Base-by-base conservation (phyloP, 1,140 invertebrate species). In the Rhynchophorus ferrugineus region DNA sequence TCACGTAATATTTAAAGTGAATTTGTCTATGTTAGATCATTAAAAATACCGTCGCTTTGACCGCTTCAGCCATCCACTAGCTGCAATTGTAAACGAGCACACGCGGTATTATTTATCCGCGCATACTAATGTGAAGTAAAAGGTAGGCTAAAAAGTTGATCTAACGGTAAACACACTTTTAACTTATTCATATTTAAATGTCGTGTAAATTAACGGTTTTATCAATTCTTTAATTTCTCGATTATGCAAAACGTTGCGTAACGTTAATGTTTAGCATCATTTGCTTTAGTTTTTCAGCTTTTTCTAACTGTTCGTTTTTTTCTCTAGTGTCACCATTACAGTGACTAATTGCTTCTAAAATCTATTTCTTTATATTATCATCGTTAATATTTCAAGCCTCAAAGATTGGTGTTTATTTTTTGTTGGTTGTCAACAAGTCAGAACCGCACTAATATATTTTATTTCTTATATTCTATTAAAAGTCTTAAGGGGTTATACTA, bases 141-240 rank as follows among this genome's bases (percentile, higher is more conserved):
- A 44, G 43, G 43, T 29, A 44, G 43, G 43, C 43, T 13, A 24
- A 29, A 44, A 29, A 44, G n/a, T 44, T 19, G 20, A 3, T 17
- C 29, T 33, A 44, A 29, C 22, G 43, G 43, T n/a, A n/a, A n/a
- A 33, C 43, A 34, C 22, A 34, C 1, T 34, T 44, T 44, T 44
- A 44, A 44, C 17, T 44, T 44, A 44, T 44, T 44, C 43, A 34
- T 44, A 41, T 44, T 44, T 24, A 44, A 44, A 44, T 44, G 43
- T 44, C 20, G 22, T 44, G 29, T 44, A 44, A 44, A 44, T 44
- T 44, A 44, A 44, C 43, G 43, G 43, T 44, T 44, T 29, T 24
- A 44, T 34, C 5, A 44, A 19, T 24, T 17, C 19, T 43, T 20
- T 17, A 17, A 43, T 33, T 29, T 44, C n/a, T n/a, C n/a, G 19